These are phyloP conservation scores for Rhizomys pruinosus DNA, from an alignment of 2,113 vertebrate species.

Conservation along the genomic window DNA sequence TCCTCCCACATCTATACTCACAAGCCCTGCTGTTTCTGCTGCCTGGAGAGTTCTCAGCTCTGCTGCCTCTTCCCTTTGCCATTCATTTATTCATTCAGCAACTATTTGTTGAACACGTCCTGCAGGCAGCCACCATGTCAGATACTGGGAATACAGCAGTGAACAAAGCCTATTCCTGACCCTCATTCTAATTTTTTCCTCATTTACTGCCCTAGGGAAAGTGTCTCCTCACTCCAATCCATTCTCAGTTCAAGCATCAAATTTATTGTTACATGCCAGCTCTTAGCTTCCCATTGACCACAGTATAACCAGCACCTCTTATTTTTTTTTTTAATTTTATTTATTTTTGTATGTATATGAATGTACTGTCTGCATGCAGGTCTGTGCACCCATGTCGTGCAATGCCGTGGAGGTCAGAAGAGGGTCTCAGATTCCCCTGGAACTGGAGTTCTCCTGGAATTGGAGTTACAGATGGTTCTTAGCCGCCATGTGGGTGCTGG, in stretches of 20 bases:
- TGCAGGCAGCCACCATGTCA: not conserved
- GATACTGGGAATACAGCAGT: not conserved
- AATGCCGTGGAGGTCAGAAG: too few species aligned
- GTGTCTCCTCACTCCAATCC: not conserved
- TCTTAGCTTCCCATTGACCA: not conserved
- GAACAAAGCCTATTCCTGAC: not conserved
- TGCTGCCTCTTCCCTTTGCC: constrained; percentile 6
- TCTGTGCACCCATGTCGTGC: too few species aligned
- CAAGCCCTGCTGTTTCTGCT: constrained; percentile 14
- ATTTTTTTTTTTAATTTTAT: too few species aligned
- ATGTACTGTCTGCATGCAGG: too few species aligned
- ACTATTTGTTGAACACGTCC: not conserved
- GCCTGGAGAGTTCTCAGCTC: not conserved
- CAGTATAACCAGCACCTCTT: not conserved
- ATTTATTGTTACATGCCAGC: not conserved
- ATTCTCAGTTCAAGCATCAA: not conserved
- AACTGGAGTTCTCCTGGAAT: too few species aligned
- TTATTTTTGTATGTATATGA: too few species aligned
- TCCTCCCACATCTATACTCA: not conserved
- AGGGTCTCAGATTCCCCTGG: too few species aligned
- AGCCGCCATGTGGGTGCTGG: too few species aligned
- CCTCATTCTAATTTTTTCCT: not conserved
- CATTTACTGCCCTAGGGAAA: too few species aligned
- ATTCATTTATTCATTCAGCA: constrained; percentile 2
- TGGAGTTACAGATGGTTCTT: too few species aligned